Conservation (phyloP, 2,113 vertebrate species). For the Cichladusa arquata region DNA sequence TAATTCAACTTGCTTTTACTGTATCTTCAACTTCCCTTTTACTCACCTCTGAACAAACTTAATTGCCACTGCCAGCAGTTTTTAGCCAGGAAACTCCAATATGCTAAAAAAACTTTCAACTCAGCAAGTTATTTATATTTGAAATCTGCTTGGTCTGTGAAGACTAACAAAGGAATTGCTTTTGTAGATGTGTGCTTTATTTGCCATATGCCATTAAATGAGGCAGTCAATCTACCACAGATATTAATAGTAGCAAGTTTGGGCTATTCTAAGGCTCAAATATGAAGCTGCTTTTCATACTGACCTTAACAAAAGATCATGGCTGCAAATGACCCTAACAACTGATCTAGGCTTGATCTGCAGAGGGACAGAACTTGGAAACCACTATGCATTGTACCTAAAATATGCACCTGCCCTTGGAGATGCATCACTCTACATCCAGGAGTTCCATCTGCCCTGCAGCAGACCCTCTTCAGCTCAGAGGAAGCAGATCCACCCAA, state of each 20-base stretch:
- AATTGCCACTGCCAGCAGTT: background rate
- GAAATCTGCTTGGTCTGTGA: conserved; percentile 62
- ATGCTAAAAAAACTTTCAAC: background rate
- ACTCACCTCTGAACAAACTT: background rate
- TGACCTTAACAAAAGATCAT: conserved; percentile 43
- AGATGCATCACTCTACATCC: background rate
- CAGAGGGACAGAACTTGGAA: background rate
- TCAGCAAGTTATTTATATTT: conserved; percentile 42
- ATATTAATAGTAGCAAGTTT: background rate
- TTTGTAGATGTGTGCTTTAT: conserved; percentile 36
- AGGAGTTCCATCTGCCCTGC: background rate
- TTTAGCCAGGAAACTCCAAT: conserved; percentile 22
- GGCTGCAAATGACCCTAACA: background rate
- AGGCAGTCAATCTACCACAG: conserved; percentile 31
- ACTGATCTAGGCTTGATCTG: background rate
- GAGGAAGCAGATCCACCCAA: background rate
- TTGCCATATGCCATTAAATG: conserved; percentile 4
- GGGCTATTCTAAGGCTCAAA: conserved; percentile 37
- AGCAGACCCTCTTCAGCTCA: background rate
- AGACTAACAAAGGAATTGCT: conserved; percentile 32
- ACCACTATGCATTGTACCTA: background rate
- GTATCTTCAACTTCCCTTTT: background rate
- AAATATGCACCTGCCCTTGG: background rate
- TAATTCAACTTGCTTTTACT: background rate
- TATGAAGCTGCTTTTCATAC: background rate